These are phyloP conservation scores for Toxonevra muliebris DNA, from an alignment of 2,888 invertebrate genomes.

Conservation along the genomic window DNA sequence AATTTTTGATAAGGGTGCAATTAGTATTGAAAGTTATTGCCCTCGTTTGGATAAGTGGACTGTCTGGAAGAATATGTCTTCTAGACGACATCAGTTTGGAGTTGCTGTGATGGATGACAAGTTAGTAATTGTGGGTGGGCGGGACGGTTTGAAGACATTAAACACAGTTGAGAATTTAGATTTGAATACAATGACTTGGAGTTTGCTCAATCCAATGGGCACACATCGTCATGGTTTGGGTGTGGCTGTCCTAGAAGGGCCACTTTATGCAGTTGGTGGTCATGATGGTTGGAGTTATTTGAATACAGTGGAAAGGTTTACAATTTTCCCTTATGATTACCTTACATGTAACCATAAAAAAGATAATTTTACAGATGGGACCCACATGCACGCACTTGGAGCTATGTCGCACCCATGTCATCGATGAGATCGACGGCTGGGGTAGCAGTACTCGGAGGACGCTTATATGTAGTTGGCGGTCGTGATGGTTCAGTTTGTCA, in stretches of 20 bases:
- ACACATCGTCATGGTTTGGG: constrained; percentile 86
- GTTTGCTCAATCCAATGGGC: constrained; percentile 84
- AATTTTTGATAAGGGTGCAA: constrained; percentile 71
- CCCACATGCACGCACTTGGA: constrained; percentile 87
- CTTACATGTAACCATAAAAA: neutral
- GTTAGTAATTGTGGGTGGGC: constrained; percentile 87
- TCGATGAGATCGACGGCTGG: constrained; percentile 87
- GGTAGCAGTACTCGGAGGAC: constrained; percentile 84
- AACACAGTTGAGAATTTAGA: constrained; percentile 91
- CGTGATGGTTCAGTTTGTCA: constrained; percentile 92
- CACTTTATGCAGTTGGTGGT: constrained; percentile 93
- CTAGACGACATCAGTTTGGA: constrained; percentile 85
- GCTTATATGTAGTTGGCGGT: constrained; percentile 91
- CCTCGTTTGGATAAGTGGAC: constrained; percentile 64
- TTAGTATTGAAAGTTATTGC: constrained; percentile 86
- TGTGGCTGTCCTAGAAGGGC: constrained; percentile 79
- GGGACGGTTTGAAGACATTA: constrained; percentile 93
- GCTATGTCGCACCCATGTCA: constrained; percentile 88
- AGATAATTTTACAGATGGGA: constrained; percentile 74
- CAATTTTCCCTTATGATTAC: neutral
- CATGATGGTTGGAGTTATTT: constrained; percentile 90
- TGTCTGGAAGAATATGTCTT: constrained; percentile 62
- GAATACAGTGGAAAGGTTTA: constrained; percentile 84
- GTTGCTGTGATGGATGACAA: constrained; percentile 85
- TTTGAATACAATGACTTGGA: constrained; percentile 82